Conservation (phyloP, 2,797 vertebrate genomes). For the Enteromius mattozi region DNA sequence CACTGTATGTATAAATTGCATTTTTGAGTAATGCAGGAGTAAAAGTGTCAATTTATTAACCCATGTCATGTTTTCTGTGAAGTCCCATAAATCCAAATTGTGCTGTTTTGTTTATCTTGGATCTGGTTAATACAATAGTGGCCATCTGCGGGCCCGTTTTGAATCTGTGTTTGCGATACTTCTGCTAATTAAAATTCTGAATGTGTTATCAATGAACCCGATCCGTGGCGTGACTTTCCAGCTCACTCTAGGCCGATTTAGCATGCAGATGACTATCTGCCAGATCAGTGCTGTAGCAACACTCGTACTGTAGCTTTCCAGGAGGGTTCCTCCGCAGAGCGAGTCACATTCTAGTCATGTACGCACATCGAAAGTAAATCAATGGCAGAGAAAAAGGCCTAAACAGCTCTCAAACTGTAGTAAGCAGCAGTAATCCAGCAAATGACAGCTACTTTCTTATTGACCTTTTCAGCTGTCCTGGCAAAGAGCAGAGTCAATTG, state of each 20-base stretch:
- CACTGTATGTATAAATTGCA: background rate
- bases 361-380: slow-evolving; percentile 58
- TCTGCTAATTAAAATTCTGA: background rate
- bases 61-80: background rate
- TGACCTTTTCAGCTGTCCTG: slow-evolving; percentile 51
- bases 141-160: background rate
- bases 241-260: slow-evolving; percentile 44
- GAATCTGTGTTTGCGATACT: background rate
- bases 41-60: background rate
- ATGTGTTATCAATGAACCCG: background rate
- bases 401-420: slow-evolving; percentile 39
- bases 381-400: slow-evolving; percentile 45
- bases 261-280: slow-evolving; percentile 53
- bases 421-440: slow-evolving; percentile 54
- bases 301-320: slow-evolving; percentile 12
- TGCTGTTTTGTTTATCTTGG: background rate
- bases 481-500: slow-evolving; percentile 38
- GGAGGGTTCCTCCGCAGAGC: slow-evolving; percentile 41
- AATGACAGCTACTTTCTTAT: slow-evolving; percentile 53
- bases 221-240: background rate
- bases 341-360: slow-evolving; percentile 51
- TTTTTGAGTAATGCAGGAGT: background rate
- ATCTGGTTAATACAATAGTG: background rate
- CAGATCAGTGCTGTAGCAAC: slow-evolving; percentile 45
- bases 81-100: background rate